Evolutionary conservation across 2,797 vertebrate species (phyloP).

Genomic region (Macroramphosus scolopax): DNA sequence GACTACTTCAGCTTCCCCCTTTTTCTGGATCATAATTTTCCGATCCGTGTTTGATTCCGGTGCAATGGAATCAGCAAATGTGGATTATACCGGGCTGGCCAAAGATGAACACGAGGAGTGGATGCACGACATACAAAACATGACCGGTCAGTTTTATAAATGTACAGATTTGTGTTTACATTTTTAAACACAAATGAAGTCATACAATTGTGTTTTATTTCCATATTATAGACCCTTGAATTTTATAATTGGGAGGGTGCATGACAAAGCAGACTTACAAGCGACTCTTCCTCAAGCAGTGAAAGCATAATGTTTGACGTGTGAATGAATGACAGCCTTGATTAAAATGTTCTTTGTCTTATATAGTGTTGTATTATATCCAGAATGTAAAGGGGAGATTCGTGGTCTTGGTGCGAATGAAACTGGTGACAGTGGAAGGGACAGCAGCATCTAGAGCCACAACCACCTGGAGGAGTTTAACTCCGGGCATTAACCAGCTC

Average conservation of each 20-base stretch:
- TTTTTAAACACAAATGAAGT: background rate
- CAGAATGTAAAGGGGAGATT: slow-evolving; percentile 4
- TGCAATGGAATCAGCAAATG: slow-evolving; percentile 36
- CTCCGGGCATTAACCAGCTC: slow-evolving; percentile 72
- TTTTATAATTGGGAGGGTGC: background rate
- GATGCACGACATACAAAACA: slow-evolving; percentile 31
- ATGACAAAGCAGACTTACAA: too few species aligned
- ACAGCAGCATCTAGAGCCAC: slow-evolving; percentile 32
- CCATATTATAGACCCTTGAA: background rate
- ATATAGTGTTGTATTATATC: slow-evolving; percentile 11
- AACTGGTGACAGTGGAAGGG: slow-evolving; percentile 17
- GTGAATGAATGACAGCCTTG: background rate
- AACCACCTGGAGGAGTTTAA: slow-evolving; percentile 64
- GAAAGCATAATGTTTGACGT: background rate
- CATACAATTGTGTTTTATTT: background rate
- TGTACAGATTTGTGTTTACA: background rate
- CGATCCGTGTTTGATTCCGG: background rate
- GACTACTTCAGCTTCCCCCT: slow-evolving; percentile 4
- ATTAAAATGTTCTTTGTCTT: slow-evolving; percentile 1
- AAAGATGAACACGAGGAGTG: slow-evolving; percentile 33
- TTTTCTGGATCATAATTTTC: slow-evolving; percentile 36
- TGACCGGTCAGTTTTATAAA: slow-evolving; percentile 47
- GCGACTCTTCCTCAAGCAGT: too few species aligned
- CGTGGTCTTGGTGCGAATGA: slow-evolving; percentile 8
- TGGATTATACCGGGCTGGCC: slow-evolving; percentile 36